A percentile compares a stretch with the other conserved stretches of the same genome.
Evolutionary conservation across 2,888 invertebrate species (phyloP).

Genomic region (Aleiodes testaceus): DNA sequence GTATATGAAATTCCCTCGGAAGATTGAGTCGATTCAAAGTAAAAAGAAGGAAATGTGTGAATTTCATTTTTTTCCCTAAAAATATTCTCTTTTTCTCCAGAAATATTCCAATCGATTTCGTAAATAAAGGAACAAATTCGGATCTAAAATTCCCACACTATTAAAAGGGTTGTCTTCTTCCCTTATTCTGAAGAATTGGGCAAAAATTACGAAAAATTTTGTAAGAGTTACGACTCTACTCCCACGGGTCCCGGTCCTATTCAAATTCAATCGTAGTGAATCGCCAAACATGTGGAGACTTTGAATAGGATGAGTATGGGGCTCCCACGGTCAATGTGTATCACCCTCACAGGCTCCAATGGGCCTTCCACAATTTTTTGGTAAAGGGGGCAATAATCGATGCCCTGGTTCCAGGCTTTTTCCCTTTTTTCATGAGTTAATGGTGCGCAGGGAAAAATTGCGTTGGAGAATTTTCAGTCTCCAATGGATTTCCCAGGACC

Average conservation of each 20-base stretch:
- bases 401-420: constrained; percentile 48
- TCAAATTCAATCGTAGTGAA: constrained; percentile 42
- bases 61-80: too few relatives aligned
- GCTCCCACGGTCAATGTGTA: constrained; percentile 44
- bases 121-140: too few relatives aligned
- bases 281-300: constrained; percentile 37
- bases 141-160: constrained; percentile 19
- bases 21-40: too few relatives aligned
- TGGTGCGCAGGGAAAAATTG: constrained; percentile 51
- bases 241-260: constrained; percentile 49
- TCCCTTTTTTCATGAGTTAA: constrained; percentile 3
- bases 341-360: constrained; percentile 57
- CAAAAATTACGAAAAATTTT: constrained; percentile 32
- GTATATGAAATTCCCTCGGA: too few relatives aligned
- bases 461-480: constrained; percentile 51
- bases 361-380: constrained; percentile 44
- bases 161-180: constrained; percentile 14
- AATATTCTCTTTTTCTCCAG: too few relatives aligned
- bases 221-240: constrained; percentile 38
- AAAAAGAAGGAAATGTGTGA: too few relatives aligned
- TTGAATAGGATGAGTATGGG: constrained; percentile 41
- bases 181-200: neutral
- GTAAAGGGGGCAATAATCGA: constrained; percentile 54
- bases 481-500: constrained; percentile 51
- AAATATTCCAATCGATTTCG: too few relatives aligned